Conservation (phyloP, 92 coral and sea anemone species). For the Hydrozoanthus gracilis region DNA sequence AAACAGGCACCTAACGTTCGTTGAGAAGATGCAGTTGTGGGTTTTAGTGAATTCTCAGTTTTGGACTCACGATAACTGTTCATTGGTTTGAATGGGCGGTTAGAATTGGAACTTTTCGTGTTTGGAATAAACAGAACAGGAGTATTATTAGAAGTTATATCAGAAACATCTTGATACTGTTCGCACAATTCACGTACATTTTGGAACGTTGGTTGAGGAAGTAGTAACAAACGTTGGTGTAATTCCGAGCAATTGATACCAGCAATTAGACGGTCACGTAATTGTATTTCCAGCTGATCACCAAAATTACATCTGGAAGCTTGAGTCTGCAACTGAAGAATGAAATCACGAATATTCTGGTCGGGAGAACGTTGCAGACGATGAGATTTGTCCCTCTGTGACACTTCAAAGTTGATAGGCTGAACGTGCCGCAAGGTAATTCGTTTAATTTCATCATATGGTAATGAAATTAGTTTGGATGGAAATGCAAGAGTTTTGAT, state of each 20-base stretch:
- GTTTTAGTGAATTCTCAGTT: background rate
- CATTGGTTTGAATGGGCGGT: background rate
- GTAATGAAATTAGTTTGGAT: background rate
- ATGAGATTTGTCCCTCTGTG: background rate
- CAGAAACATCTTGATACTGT: background rate
- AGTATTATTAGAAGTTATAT: background rate
- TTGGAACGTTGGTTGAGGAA: background rate
- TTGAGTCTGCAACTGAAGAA: background rate
- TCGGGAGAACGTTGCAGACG: background rate
- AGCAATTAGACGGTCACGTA: background rate
- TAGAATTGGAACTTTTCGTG: background rate
- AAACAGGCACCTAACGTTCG: background rate
- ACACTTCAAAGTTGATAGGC: background rate
- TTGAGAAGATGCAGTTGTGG: background rate
- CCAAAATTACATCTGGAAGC: background rate
- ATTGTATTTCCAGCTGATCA: background rate
- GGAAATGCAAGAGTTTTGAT: background rate
- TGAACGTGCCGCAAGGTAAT: background rate
- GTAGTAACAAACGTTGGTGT: background rate
- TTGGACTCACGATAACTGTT: background rate
- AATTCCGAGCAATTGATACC: background rate
- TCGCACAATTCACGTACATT: background rate
- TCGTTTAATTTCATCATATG: background rate
- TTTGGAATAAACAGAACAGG: background rate
- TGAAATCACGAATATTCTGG: background rate